Evolutionary conservation across 2,888 invertebrate species (phyloP).

Genomic region (Pyrgus malvae): DNA sequence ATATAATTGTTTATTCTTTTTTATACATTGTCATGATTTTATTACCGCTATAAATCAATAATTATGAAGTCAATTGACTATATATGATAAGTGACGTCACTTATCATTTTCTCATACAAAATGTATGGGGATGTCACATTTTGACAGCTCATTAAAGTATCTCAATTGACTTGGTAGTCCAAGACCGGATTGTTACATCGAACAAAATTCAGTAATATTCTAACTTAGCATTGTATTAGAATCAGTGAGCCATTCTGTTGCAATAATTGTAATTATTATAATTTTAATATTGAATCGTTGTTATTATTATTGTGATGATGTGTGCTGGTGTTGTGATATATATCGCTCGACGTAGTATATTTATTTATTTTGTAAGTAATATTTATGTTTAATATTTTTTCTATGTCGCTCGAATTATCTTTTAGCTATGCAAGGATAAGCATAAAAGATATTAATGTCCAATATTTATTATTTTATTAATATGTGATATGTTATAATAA

Average conservation of each 20-base stretch:
- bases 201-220: slow-evolving; percentile 27
- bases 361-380: neutral
- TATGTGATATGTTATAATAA: neutral
- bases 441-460: neutral
- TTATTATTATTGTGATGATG: slow-evolving; percentile 45
- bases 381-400: neutral
- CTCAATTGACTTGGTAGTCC: too few relatives aligned
- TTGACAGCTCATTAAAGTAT: too few relatives aligned
- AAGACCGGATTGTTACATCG: neutral
- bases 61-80: too few relatives aligned
- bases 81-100: too few relatives aligned
- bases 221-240: slow-evolving; percentile 34
- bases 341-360: slow-evolving; percentile 51
- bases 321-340: slow-evolving; percentile 38
- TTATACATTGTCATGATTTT: too few relatives aligned
- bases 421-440: too few relatives aligned
- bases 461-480: neutral
- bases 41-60: too few relatives aligned
- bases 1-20: too few relatives aligned
- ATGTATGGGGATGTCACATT: too few relatives aligned
- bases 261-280: slow-evolving; percentile 32
- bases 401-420: too few relatives aligned
- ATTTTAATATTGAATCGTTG: slow-evolving; percentile 42
- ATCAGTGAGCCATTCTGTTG: slow-evolving; percentile 20
- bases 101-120: too few relatives aligned